Evolutionary conservation across 2,888 invertebrate species (phyloP).

Genomic region (Luperina nickerlii): DNA sequence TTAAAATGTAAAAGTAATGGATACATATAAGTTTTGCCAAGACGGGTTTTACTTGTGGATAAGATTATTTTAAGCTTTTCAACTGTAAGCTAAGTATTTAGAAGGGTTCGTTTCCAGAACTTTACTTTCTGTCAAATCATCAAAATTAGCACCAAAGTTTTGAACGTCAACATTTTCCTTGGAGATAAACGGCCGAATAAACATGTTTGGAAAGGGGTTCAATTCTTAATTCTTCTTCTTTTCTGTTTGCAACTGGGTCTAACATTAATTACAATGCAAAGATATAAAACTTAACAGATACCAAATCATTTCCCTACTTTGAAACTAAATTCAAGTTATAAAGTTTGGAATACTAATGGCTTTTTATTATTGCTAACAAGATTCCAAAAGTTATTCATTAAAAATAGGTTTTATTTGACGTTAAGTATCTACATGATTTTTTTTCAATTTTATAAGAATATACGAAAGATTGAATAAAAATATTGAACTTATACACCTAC

Average conservation of each 20-base stretch:
- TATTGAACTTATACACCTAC: not conserved
- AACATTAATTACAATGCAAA: conserved; percentile 1
- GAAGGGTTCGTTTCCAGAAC: conserved; percentile 11
- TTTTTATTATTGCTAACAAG: not conserved
- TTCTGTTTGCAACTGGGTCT: conserved; percentile 13
- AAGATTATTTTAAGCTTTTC: conserved; percentile 18
- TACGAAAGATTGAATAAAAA: not conserved
- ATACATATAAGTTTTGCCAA: conserved; percentile 4
- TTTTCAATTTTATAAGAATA: not conserved
- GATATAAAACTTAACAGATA: not conserved
- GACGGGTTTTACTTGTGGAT: not conserved
- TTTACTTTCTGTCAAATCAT: conserved; percentile 8
- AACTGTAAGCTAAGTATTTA: conserved; percentile 20
- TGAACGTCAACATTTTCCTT: conserved; percentile 18
- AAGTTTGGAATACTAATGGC: not conserved
- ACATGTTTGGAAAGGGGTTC: conserved; percentile 8
- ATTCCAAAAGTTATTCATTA: not conserved
- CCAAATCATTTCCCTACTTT: conserved; percentile 1
- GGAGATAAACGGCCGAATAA: conserved; percentile 15
- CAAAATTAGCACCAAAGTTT: conserved; percentile 26
- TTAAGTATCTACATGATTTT: not conserved
- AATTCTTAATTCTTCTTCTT: conserved; percentile 22
- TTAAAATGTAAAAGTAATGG: conserved; percentile 5
- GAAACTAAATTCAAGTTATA: conserved; percentile 7
- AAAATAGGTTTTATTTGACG: not conserved